A percentile compares a stretch with the other conserved stretches of the same genome.
phyloP scores from a whole-genome alignment of 2,888 invertebrate genomes.

The Lycia hirtaria region DNA sequence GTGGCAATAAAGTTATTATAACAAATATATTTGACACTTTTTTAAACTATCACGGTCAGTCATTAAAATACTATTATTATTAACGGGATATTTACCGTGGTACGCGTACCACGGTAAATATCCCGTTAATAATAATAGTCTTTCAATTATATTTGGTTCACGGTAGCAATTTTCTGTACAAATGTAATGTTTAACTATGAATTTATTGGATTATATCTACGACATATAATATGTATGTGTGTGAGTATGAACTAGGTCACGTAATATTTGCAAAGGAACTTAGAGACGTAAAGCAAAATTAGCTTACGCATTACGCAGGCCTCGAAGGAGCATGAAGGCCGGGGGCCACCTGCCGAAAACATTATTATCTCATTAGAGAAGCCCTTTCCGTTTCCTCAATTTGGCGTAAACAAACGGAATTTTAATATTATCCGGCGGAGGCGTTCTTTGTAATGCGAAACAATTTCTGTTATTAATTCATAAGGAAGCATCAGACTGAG shows the following conservation, averaged over 20 bases:
- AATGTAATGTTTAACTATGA: too few relatives aligned
- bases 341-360: slow-evolving; percentile 47
- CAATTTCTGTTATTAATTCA: slow-evolving; percentile 53
- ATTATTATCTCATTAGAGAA: slow-evolving; percentile 76
- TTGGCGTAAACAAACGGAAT: slow-evolving; percentile 71
- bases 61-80: too few relatives aligned
- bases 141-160: too few relatives aligned
- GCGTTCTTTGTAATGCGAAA: slow-evolving; percentile 55
- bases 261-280: slow-evolving; percentile 13
- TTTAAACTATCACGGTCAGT: too few relatives aligned
- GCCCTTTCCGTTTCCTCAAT: slow-evolving; percentile 69
- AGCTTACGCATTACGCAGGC: slow-evolving; percentile 27
- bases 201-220: too few relatives aligned
- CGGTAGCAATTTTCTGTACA: too few relatives aligned
- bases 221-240: too few relatives aligned
- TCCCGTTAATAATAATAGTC: too few relatives aligned
- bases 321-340: slow-evolving; percentile 29
- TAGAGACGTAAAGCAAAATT: slow-evolving; percentile 24
- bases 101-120: too few relatives aligned
- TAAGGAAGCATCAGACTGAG: slow-evolving; percentile 26
- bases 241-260: not conserved
- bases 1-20: too few relatives aligned
- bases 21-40: too few relatives aligned
- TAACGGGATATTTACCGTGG: too few relatives aligned
- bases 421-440: slow-evolving; percentile 64